Percentiles rank a stretch among this genome's conserved stretches.
phyloP scores from a whole-genome alignment of 2,797 vertebrate genomes.

The Nyctibius grandis region DNA sequence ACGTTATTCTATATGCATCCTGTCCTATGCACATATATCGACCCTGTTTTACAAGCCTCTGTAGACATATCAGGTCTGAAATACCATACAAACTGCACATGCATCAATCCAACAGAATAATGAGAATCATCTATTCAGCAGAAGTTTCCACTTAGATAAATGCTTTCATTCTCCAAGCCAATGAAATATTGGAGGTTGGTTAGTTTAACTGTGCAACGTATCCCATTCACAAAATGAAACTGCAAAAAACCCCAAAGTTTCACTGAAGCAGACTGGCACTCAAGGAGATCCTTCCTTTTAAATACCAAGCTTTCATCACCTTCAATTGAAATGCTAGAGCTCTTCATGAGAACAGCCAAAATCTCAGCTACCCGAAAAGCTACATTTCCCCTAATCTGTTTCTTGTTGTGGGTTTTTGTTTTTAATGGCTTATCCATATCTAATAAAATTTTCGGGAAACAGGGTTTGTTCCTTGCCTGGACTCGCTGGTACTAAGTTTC shows the following conservation, averaged over 20 bases:
- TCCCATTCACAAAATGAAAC: slow-evolving; percentile 33
- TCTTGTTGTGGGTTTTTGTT: background rate
- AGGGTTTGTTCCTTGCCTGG: background rate
- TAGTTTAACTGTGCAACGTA: background rate
- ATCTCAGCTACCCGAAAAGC: slow-evolving; percentile 34
- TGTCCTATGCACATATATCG: background rate
- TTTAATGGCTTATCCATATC: background rate
- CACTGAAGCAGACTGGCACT: background rate
- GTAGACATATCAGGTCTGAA: background rate
- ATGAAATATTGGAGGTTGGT: background rate
- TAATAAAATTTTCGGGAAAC: background rate
- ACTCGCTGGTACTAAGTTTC: background rate
- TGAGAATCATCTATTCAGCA: background rate
- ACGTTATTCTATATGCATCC: background rate
- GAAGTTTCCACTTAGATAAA: slow-evolving; percentile 35
- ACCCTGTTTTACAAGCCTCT: background rate
- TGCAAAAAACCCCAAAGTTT: background rate
- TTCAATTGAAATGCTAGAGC: background rate
- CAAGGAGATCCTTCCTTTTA: background rate
- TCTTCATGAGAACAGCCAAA: background rate
- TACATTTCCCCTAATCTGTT: background rate
- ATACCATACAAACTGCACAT: background rate
- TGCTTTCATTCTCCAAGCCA: background rate
- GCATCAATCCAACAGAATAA: background rate
- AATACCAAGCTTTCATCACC: slow-evolving; percentile 30